phyloP scores from a whole-genome alignment of 2,888 invertebrate species.

The Anoncus sp. region DNA sequence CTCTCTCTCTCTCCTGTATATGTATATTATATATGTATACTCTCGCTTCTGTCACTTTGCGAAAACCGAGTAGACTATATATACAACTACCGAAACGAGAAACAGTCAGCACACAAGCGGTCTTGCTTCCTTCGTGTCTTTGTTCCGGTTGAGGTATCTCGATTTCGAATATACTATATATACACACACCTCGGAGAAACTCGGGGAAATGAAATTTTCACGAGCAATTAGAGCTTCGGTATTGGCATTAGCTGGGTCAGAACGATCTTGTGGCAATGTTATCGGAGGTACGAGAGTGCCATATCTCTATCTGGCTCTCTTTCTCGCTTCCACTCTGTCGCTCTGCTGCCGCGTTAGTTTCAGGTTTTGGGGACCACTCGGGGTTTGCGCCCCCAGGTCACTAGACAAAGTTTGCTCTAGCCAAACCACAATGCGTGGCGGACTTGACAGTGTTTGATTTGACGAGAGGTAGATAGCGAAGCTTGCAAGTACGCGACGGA shows the following conservation, averaged over 20 bases:
- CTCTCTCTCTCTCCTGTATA: neutral
- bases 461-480: slow-evolving; percentile 60
- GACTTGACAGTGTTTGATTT: slow-evolving; percentile 69
- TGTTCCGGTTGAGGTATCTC: slow-evolving; percentile 39
- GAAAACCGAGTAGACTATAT: slow-evolving; percentile 40
- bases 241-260: slow-evolving; percentile 60
- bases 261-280: slow-evolving; percentile 63
- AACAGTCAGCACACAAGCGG: slow-evolving; percentile 52
- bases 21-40: slow-evolving; percentile 2
- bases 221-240: slow-evolving; percentile 65
- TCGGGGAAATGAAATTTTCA: slow-evolving; percentile 63
- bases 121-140: slow-evolving; percentile 36
- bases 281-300: slow-evolving; percentile 49
- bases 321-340: slow-evolving; percentile 10
- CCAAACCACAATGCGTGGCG: slow-evolving; percentile 67
- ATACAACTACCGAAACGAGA: slow-evolving; percentile 45
- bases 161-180: slow-evolving; percentile 38
- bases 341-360: slow-evolving; percentile 44
- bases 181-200: slow-evolving; percentile 31
- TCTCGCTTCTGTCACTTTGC: slow-evolving; percentile 14
- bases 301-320: slow-evolving; percentile 14
- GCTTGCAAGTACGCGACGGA: slow-evolving; percentile 36
- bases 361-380: slow-evolving; percentile 55
- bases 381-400: slow-evolving; percentile 63
- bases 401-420: slow-evolving; percentile 66